Percentiles rank a stretch among this genome's conserved stretches.
Evolutionary conservation across 2,797 vertebrate species (phyloP).

Genomic region (Apodemus agrarius): DNA sequence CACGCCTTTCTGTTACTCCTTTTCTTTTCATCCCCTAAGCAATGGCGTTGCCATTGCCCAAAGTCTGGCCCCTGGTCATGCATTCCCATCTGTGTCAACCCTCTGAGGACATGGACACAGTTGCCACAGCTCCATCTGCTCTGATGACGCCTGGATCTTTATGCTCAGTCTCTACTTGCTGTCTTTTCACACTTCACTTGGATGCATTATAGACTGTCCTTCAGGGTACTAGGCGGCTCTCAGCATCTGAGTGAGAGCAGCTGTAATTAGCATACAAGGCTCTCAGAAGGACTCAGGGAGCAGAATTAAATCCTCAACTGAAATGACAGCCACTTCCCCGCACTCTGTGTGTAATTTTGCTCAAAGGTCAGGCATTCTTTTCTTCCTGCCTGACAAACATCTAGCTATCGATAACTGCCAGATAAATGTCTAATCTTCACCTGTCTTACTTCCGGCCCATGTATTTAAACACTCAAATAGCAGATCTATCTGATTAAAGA

Average conservation of each 20-base stretch:
- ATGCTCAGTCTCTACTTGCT: background rate
- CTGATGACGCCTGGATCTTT: slow-evolving; percentile 10
- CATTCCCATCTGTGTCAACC: background rate
- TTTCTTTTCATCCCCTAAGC: slow-evolving; percentile 21
- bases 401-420: slow-evolving; percentile 8
- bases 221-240: background rate
- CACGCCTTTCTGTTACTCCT: background rate
- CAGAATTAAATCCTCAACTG: background rate
- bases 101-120: background rate
- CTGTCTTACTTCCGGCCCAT: background rate
- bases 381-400: slow-evolving; percentile 1
- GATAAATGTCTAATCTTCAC: slow-evolving; percentile 32
- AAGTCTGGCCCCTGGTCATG: slow-evolving; percentile 28
- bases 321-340: background rate
- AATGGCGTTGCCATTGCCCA: background rate
- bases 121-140: background rate
- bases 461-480: slow-evolving; percentile 40
- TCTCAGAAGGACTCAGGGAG: background rate
- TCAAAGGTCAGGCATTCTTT: background rate
- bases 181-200: slow-evolving; percentile 22
- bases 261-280: background rate
- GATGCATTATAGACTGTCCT: background rate
- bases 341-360: background rate
- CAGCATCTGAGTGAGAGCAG: background rate
- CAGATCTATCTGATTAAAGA: slow-evolving; percentile 5